Percentiles rank a stretch among this genome's conserved stretches.
Evolutionary conservation across 2,113 vertebrate species (phyloP).

Genomic region (Apteryx mantelli): DNA sequence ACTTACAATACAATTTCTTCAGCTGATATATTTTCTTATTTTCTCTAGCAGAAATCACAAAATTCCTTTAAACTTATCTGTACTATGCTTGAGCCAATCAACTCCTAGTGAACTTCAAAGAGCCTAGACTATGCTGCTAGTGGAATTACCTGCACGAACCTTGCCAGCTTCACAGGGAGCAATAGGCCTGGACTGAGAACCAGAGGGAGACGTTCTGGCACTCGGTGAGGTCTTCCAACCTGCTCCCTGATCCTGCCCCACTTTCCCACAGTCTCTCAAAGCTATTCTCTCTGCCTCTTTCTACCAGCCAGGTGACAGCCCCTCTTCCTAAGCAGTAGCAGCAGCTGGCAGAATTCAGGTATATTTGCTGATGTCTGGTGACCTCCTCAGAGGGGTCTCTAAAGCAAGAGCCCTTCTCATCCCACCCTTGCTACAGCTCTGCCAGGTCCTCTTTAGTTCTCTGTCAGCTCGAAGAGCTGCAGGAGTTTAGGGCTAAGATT

Average conservation of each 20-base stretch:
- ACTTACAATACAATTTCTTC: not conserved
- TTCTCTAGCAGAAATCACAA: not conserved
- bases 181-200: not conserved
- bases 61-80: not conserved
- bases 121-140: not conserved
- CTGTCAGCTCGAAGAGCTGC: constrained; percentile 1
- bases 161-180: not conserved
- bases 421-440: not conserved
- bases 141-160: not conserved
- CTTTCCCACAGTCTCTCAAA: not conserved
- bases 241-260: not conserved
- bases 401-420: constrained; percentile 1
- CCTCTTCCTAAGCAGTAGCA: constrained; percentile 5
- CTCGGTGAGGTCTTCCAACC: not conserved
- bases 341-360: constrained; percentile 13
- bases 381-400: not conserved
- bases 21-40: not conserved
- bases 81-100: not conserved
- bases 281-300: not conserved
- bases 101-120: not conserved
- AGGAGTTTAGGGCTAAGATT: constrained; percentile 22
- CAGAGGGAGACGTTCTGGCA: not conserved
- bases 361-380: constrained; percentile 1
- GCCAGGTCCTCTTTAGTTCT: not conserved
- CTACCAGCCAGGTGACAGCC: not conserved